These are phyloP conservation scores for Synanthedon andrenaeformis DNA, from an alignment of 2,888 invertebrate genomes.

Conservation along the genomic window DNA sequence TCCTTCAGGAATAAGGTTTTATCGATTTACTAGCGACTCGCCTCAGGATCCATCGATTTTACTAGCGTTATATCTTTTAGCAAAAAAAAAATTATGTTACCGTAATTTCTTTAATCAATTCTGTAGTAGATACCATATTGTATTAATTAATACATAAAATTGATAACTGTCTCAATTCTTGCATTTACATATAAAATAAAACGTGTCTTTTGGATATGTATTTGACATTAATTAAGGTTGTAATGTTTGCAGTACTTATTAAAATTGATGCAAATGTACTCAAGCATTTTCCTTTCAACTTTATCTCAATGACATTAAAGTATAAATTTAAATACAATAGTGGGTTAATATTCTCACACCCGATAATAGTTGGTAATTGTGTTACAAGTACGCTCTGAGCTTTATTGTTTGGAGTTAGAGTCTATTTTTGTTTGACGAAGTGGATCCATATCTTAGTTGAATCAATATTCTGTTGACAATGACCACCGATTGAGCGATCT, in stretches of 20 bases:
- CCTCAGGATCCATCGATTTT: too few species aligned
- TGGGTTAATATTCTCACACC: background rate
- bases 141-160: background rate
- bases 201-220: conserved; percentile 20
- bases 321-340: background rate
- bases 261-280: background rate
- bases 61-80: too few species aligned
- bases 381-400: background rate
- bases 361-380: background rate
- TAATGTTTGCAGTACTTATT: conserved; percentile 11
- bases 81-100: too few species aligned
- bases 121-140: too few species aligned
- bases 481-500: conserved; percentile 48
- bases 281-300: background rate
- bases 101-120: too few species aligned
- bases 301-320: background rate
- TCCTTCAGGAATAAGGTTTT: too few species aligned
- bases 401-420: background rate
- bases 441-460: conserved; percentile 20
- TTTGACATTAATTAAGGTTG: conserved; percentile 43
- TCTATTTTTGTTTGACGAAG: background rate
- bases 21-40: too few species aligned
- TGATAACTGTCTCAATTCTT: background rate
- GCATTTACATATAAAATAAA: background rate
- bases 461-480: conserved; percentile 37